These are phyloP conservation scores for Nyctibius bracteatus DNA, from an alignment of 2,113 vertebrate species.

Conservation along the genomic window DNA sequence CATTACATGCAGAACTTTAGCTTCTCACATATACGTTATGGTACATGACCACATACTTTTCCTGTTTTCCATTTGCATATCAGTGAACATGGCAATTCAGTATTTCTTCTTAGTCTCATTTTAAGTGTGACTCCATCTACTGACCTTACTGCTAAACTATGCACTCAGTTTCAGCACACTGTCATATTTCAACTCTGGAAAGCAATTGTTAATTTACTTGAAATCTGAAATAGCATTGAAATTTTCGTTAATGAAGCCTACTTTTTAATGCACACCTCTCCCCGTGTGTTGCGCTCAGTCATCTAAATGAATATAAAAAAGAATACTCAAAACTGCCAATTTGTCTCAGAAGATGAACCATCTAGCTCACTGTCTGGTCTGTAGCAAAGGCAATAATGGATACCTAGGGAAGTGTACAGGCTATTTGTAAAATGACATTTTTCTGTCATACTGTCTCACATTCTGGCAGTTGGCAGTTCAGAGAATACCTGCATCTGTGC, in stretches of 20 bases:
- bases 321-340: not conserved
- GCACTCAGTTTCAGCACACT: not conserved
- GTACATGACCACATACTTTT: not conserved
- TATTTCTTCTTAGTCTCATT: not conserved
- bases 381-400: not conserved
- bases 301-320: not conserved
- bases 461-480: not conserved
- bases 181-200: not conserved
- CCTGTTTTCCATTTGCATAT: not conserved
- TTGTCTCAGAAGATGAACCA: not conserved
- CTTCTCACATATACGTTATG: not conserved
- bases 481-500: not conserved
- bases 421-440: not conserved
- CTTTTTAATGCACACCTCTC: not conserved
- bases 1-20: not conserved
- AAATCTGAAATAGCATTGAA: not conserved
- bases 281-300: rapidly evolving
- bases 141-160: not conserved
- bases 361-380: not conserved
- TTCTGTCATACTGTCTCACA: not conserved
- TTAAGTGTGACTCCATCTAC: not conserved
- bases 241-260: not conserved
- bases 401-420: not conserved
- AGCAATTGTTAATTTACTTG: not conserved
- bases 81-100: not conserved